phyloP scores from a whole-genome alignment of 1,140 invertebrate species.

The Littorina saxatilis region DNA sequence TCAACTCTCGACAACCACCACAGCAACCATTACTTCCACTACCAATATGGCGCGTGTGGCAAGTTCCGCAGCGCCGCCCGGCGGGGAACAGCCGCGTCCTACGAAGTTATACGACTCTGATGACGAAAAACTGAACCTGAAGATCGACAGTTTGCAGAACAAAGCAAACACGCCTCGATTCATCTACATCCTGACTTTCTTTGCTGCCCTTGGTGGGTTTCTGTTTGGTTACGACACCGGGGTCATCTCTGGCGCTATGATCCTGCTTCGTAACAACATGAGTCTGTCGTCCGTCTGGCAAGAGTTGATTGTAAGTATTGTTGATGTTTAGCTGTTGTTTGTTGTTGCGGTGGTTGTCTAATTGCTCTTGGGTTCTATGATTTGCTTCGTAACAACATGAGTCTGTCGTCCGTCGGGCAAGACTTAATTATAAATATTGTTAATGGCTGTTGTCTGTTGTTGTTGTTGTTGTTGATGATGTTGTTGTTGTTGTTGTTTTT shows the following conservation, averaged over 20 bases:
- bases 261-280: slow-evolving; percentile 74
- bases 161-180: slow-evolving; percentile 65
- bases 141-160: slow-evolving; percentile 64
- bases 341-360: slow-evolving; percentile 76
- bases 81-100: slow-evolving; percentile 47
- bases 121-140: slow-evolving; percentile 67
- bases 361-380: slow-evolving; percentile 83
- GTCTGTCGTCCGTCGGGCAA: slow-evolving; percentile 78
- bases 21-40: not conserved
- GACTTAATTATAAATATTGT: slow-evolving; percentile 74
- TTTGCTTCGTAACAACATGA: slow-evolving; percentile 70
- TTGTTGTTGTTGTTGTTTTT: slow-evolving; percentile 77
- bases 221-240: slow-evolving; percentile 84
- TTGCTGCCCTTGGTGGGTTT: slow-evolving; percentile 79
- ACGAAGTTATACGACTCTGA: slow-evolving; percentile 64
- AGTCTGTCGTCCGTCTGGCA: slow-evolving; percentile 78
- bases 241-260: slow-evolving; percentile 82
- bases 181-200: slow-evolving; percentile 72
- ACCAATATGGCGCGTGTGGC: slow-evolving; percentile 12
- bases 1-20: not conserved
- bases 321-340: not conserved
- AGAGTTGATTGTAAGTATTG: slow-evolving; percentile 74
- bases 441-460: no score
- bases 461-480: slow-evolving; percentile 78
- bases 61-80: not conserved